Conservation (phyloP, 2,797 vertebrate species). For the Pseudopleuronectes americanus region DNA sequence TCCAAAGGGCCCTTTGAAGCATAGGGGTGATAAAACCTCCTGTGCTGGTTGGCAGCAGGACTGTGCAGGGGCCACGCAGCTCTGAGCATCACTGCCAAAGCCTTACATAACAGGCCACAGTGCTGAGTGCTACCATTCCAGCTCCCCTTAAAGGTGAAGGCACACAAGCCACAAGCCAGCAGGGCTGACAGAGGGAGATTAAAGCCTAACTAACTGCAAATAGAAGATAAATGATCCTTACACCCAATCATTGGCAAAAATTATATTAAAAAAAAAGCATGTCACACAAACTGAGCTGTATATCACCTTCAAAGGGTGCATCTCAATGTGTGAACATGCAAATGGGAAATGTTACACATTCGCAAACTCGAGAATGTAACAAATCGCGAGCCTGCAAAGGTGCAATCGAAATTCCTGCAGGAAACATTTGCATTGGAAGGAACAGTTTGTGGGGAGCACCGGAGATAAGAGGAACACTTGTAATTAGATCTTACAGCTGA, state of each 20-base stretch:
- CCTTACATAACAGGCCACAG: constrained; percentile 65
- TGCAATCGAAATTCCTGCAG: neutral
- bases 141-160: constrained; percentile 55
- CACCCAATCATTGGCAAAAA: neutral
- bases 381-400: neutral
- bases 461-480: neutral
- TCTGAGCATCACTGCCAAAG: constrained; percentile 45
- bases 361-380: neutral
- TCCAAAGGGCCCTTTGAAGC: constrained; percentile 61
- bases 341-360: neutral
- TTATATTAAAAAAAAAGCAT: neutral
- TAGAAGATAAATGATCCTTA: neutral
- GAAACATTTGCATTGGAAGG: neutral
- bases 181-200: neutral
- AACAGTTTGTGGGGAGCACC: neutral
- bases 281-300: neutral
- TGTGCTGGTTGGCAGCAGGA: constrained; percentile 56
- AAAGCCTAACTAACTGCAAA: neutral
- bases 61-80: constrained; percentile 51
- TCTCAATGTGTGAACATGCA: neutral
- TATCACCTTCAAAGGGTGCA: no score
- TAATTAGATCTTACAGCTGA: neutral
- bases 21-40: constrained; percentile 61
- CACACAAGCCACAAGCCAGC: constrained; percentile 8
- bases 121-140: constrained; percentile 38